phyloP scores from a whole-genome alignment of 2,888 invertebrate genomes.

The Folsomia manolachei region DNA sequence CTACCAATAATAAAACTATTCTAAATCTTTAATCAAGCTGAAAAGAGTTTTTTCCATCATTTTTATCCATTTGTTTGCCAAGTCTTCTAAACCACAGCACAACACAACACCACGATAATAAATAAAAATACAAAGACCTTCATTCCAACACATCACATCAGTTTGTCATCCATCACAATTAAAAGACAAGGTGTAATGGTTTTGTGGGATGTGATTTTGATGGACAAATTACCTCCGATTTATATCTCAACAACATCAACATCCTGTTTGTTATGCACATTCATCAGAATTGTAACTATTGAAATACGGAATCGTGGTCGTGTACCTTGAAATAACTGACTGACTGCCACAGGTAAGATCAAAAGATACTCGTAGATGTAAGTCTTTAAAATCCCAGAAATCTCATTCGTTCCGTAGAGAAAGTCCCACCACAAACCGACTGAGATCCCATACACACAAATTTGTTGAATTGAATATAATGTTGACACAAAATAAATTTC shows the following conservation, averaged over 20 bases:
- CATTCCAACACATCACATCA: background rate
- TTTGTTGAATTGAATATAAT: too few relatives aligned
- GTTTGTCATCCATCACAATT: background rate
- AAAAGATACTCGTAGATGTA: too few relatives aligned
- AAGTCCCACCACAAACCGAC: too few relatives aligned
- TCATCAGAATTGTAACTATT: too few relatives aligned
- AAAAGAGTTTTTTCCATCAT: constrained; percentile 4
- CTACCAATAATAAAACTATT: constrained; percentile 6
- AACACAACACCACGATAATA: background rate
- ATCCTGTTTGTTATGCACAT: background rate
- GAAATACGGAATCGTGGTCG: background rate
- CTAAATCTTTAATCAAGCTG: constrained; percentile 19
- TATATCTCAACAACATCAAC: too few relatives aligned
- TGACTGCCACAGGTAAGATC: too few relatives aligned
- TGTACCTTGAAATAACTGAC: too few relatives aligned
- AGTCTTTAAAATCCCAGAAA: background rate
- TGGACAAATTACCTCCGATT: constrained; percentile 18
- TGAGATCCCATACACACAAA: too few relatives aligned
- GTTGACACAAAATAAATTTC: too few relatives aligned
- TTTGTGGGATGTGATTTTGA: constrained; percentile 9
- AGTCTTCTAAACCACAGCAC: background rate
- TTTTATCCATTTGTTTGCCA: constrained; percentile 12
- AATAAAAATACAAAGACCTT: too few relatives aligned
- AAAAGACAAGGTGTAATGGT: background rate
- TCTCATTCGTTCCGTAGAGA: background rate